Evolutionary conservation across 1,140 invertebrate species (phyloP), one percentile per base, ranked within the genome.

Genomic region (Pogonognathellus flavescens): DNA sequence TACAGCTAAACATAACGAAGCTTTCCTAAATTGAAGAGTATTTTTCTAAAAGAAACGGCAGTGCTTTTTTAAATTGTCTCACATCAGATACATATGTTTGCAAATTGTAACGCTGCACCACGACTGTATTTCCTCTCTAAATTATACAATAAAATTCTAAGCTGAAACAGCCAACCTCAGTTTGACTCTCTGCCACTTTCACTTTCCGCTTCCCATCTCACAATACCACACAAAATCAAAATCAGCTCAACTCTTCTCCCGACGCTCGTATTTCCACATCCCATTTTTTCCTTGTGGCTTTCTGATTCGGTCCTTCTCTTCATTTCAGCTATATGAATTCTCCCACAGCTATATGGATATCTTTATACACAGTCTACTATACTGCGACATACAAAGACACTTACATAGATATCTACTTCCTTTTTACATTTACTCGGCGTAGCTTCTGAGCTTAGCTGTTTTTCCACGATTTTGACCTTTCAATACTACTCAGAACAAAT

Each of bases 131-230:
- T 41, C 31, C 6, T 3, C 31, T 6, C 31, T 41, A 6, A 41
- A 66, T 25, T 66, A 14, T 25, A 20, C 62, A 31, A 9, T 11
- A 66, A 66, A 66, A 66, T 14, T 14, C 22, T 14, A 1, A 49
- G 49, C 49, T 16, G 14, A 6, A 0, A 50, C 2, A 16, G 11
- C 31, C 25, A 49, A 49, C 49, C 31, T 41, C 31, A 41, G 31
- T n/a, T 50, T 76, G 70, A 76, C 70, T 76, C 41, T n/a, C 41
- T 76, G 70, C 49, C 70, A 76, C 70, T 76, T 76, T 76, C 70
- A 13, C 16, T 76, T 76, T 72, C 14, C 66, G 13, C 41, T 76
- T 76, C 41, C 31, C 66, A 13, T 49, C 31, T 76, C 31, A 76
- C 70, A 41, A 6, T 41, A 41, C 31, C 49, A 31, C 70, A 76